phyloP scores from a whole-genome alignment of 2,797 vertebrate species.

The Clamator glandarius region DNA sequence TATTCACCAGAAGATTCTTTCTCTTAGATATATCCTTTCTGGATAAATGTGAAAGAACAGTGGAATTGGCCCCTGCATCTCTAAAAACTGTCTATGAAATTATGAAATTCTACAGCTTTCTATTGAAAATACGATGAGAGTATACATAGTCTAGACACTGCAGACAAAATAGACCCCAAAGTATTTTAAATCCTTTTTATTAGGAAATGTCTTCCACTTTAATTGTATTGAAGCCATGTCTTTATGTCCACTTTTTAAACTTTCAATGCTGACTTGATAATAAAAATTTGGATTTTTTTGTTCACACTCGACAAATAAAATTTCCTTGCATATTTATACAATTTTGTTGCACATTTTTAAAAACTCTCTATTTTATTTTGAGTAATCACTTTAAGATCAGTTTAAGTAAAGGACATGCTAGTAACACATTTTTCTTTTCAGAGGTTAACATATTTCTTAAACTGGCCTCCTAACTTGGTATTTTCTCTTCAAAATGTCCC shows the following conservation, averaged over 20 bases:
- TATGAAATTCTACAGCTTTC: background rate
- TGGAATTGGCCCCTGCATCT: background rate
- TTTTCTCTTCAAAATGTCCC: conserved; percentile 71
- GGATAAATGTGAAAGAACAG: background rate
- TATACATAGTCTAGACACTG: background rate
- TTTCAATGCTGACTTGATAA: background rate
- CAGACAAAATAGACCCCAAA: background rate
- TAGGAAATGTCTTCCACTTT: background rate
- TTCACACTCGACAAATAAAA: background rate
- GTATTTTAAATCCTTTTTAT: background rate
- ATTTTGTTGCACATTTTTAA: background rate
- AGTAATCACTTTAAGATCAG: background rate
- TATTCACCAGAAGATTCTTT: background rate
- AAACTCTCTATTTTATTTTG: background rate
- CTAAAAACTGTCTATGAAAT: background rate
- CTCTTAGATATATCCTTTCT: background rate
- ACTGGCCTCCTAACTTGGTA: conserved; percentile 31
- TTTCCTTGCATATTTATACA: background rate
- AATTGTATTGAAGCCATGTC: background rate
- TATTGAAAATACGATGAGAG: background rate
- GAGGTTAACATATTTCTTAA: background rate
- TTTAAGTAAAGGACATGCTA: background rate
- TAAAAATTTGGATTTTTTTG: background rate
- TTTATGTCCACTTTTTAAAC: background rate
- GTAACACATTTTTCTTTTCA: background rate